Conservation (phyloP, 2,797 vertebrate genomes). For the Lacerta agilis region DNA sequence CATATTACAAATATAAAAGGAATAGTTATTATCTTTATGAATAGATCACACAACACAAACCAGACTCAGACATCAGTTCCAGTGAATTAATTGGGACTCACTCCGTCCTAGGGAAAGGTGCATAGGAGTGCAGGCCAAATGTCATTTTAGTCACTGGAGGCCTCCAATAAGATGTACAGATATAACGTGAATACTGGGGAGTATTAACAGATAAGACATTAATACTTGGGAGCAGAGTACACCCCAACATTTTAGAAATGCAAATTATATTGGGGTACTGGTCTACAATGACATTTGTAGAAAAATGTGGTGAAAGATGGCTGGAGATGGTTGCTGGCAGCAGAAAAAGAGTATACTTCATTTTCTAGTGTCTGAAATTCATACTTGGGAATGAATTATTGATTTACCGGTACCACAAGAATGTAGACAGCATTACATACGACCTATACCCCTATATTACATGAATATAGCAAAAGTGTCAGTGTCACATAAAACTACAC, state of each 20-base stretch:
- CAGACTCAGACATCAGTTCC: no score
- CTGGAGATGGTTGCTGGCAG: background rate
- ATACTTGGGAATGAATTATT: background rate
- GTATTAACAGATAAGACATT: background rate
- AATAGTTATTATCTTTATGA: no score
- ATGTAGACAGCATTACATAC: background rate
- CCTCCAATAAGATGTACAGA: background rate
- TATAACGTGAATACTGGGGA: no score
- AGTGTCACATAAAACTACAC: background rate
- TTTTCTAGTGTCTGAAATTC: background rate
- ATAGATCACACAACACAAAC: no score
- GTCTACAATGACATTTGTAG: background rate
- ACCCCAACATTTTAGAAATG: background rate
- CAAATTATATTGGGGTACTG: no score
- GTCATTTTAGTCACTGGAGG: background rate
- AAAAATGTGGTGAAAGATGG: background rate
- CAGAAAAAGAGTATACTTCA: background rate
- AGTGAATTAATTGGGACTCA: no score
- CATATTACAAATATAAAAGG: no score
- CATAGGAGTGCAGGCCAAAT: background rate
- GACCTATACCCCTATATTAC: background rate
- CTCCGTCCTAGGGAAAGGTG: background rate
- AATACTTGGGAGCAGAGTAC: background rate
- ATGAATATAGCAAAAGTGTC: background rate
- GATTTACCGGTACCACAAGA: background rate